phyloP scores from a whole-genome alignment of 2,113 vertebrate species.

The Corynorhinus townsendii region DNA sequence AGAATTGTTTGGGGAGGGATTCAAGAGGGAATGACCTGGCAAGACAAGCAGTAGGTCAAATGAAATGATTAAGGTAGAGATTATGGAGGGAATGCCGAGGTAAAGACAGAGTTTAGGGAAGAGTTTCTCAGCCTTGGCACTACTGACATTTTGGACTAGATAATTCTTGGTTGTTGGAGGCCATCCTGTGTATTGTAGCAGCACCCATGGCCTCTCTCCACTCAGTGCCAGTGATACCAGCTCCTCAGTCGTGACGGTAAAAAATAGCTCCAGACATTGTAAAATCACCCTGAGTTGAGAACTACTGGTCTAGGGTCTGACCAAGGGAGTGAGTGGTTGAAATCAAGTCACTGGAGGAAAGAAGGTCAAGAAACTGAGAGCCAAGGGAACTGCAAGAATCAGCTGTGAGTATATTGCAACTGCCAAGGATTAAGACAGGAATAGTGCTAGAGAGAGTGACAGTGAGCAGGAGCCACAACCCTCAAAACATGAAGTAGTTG shows the following conservation, averaged over 20 bases:
- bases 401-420: background rate
- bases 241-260: background rate
- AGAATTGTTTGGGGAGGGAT: background rate
- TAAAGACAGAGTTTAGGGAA: constrained; percentile 2
- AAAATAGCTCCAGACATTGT: background rate
- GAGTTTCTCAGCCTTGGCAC: background rate
- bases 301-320: background rate
- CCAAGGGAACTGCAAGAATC: background rate
- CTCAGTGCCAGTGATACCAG: background rate
- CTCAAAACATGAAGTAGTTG: background rate
- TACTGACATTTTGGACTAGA: background rate
- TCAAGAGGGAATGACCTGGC: background rate
- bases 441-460: background rate
- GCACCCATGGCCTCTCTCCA: background rate
- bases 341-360: background rate
- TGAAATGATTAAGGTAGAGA: background rate
- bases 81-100: background rate
- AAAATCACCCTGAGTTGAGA: constrained; percentile 19
- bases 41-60: background rate
- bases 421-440: background rate
- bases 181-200: background rate
- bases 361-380: background rate
- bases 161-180: background rate
- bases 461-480: background rate
- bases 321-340: background rate